Conservation (phyloP, 2,797 vertebrate species). For the Crenuchus spilurus region DNA sequence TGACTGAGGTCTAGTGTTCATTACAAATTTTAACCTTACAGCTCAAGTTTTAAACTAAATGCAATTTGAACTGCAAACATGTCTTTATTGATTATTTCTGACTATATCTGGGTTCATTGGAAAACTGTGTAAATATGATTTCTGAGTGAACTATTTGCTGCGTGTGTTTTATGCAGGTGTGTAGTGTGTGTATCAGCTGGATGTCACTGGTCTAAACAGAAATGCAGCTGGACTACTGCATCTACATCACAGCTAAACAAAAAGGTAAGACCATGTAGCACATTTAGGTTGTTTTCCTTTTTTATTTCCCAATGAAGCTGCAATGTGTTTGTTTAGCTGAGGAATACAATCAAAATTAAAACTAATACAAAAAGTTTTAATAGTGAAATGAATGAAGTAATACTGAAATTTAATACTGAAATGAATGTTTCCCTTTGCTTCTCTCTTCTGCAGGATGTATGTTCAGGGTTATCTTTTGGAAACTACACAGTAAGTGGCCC, state of each 20-base stretch:
- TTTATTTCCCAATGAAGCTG: neutral
- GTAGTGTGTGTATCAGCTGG: slow-evolving; percentile 62
- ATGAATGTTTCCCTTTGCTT: neutral
- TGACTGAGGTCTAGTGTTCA: no score
- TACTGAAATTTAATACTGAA: neutral
- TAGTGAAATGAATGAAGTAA: neutral
- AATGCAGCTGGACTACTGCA: slow-evolving; percentile 61
- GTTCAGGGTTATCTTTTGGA: slow-evolving; percentile 20
- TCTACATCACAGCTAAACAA: neutral
- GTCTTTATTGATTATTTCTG: no score
- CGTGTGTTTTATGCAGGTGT: slow-evolving; percentile 64
- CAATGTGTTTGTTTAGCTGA: no score
- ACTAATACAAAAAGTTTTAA: no score
- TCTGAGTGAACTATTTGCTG: no score
- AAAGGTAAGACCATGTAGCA: slow-evolving; percentile 13
- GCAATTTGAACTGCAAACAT: no score
- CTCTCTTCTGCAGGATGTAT: slow-evolving; percentile 56
- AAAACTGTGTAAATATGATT: no score
- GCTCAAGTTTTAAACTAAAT: no score
- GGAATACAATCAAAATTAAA: no score
- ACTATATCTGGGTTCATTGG: no score
- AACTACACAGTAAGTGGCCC: slow-evolving; percentile 61
- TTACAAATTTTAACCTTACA: no score
- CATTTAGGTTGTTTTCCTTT: neutral
- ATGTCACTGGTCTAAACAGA: slow-evolving; percentile 64